These are phyloP conservation scores for Drosophila neonasuta DNA, from an alignment of 2,888 invertebrate species.

Conservation along the genomic window DNA sequence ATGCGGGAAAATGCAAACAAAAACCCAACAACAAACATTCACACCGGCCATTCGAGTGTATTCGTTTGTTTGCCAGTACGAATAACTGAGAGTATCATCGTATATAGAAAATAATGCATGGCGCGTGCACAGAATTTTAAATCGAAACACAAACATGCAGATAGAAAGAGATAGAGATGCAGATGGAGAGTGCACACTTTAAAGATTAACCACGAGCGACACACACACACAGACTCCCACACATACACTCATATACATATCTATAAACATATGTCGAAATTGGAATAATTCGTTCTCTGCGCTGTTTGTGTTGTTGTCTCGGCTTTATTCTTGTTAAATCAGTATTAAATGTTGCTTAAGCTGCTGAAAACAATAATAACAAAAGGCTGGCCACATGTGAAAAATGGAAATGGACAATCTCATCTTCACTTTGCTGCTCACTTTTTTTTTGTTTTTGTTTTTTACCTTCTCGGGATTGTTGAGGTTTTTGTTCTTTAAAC, in stretches of 20 bases:
- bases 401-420: constrained; percentile 32
- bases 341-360: constrained; percentile 67
- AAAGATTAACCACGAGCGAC: constrained; percentile 69
- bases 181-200: constrained; percentile 56
- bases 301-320: constrained; percentile 34
- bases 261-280: constrained; percentile 32
- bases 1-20: constrained; percentile 45
- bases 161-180: background rate
- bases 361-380: constrained; percentile 65
- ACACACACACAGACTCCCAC: constrained; percentile 7
- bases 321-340: constrained; percentile 69
- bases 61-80: constrained; percentile 16
- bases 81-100: constrained; percentile 29
- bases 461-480: constrained; percentile 11
- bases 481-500: constrained; percentile 47
- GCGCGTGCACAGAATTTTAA: constrained; percentile 73
- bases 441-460: background rate
- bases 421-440: constrained; percentile 19
- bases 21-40: constrained; percentile 46
- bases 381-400: constrained; percentile 41
- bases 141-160: constrained; percentile 66
- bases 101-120: constrained; percentile 64
- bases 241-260: background rate
- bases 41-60: constrained; percentile 7
- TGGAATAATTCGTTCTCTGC: constrained; percentile 40